Percentiles rank a stretch among this genome's conserved stretches.
Conservation (phyloP, 2,888 invertebrate genomes). For the Standfussiana lucernea region DNA sequence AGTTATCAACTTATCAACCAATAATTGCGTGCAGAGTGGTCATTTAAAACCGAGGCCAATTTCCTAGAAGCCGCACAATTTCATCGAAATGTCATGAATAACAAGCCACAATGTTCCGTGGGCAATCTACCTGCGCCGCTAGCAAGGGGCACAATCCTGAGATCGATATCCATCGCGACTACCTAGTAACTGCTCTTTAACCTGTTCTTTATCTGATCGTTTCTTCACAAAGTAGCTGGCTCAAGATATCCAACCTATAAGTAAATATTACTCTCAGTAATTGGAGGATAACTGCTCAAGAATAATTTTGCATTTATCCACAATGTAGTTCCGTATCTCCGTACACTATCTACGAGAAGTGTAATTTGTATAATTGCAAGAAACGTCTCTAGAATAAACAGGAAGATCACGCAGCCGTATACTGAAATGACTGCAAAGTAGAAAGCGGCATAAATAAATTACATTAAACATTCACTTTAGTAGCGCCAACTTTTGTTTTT, state of each 20-base stretch:
- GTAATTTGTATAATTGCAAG: slow-evolving; percentile 56
- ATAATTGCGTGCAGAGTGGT: slow-evolving; percentile 35
- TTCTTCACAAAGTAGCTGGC: slow-evolving; percentile 59
- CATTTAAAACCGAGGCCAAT: slow-evolving; percentile 31
- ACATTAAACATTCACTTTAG: slow-evolving; percentile 63
- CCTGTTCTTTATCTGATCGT: slow-evolving; percentile 70
- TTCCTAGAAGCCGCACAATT: slow-evolving; percentile 48
- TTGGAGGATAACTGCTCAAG: slow-evolving; percentile 42
- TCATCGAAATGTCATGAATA: slow-evolving; percentile 54
- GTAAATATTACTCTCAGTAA: slow-evolving; percentile 45
- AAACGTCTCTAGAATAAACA: slow-evolving; percentile 44
- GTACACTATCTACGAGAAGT: slow-evolving; percentile 46
- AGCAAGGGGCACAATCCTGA: slow-evolving; percentile 51
- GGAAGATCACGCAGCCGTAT: slow-evolving; percentile 37
- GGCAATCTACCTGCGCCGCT: slow-evolving; percentile 54
- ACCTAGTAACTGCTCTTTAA: slow-evolving; percentile 66
- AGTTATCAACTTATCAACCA: slow-evolving; percentile 12
- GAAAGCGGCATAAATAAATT: slow-evolving; percentile 63
- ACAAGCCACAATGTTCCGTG: slow-evolving; percentile 37
- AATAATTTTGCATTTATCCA: slow-evolving; percentile 45
- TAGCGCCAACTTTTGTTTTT: slow-evolving; percentile 69
- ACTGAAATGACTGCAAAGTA: slow-evolving; percentile 55
- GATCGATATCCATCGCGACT: slow-evolving; percentile 70
- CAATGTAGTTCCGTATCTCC: slow-evolving; percentile 36
- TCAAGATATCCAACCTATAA: slow-evolving; percentile 44